Base-by-base conservation (phyloP, 2,888 invertebrate species). In the Tipula lateralis region DNA sequence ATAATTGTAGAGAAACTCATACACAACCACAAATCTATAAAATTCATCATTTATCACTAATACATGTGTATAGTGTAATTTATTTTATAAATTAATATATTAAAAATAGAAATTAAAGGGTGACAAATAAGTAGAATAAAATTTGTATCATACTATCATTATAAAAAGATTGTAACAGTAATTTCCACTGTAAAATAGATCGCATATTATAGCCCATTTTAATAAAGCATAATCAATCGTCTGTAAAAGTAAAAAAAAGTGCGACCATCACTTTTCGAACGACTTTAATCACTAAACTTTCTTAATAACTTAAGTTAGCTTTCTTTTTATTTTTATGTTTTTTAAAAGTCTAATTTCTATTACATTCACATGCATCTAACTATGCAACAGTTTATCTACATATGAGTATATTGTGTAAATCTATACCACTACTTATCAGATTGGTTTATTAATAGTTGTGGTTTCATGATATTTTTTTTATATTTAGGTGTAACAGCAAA, bases 61-160 rank as follows among this genome's bases (percentile, higher is more conserved):
- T 66, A 66, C 66, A 66, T 13, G 16, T 5, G 7, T n/a, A n/a
- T 4, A 50, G 16, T 44, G 16, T 50, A 50, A 50, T 6, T 50
- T 66, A 24, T 66, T 66, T 66, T 50, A 19, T 50, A 50, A 50
- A 50, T 50, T 50, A 50, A 50, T 50, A 19, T 50, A 50, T 50
- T 66, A 66, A 66, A 66, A 66, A 66, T 66, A 66, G 66, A 66
- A 66, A 66, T 66, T 66, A 24, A 66, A 66, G 66, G 66, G 66
- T 66, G 66, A 66, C 66, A 9, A 66, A 24, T 12, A 66, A 66
- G n/a, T 44, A 12, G 50, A 50, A 50, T 50, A 50, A 9, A 50
- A 50, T 19, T 50, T 50, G 4, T 50, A 50, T 50, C 66, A 66
- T 66, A 66, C 44, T 6, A 44, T 44, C n/a, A 39, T 50, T 24